A percentile compares a stretch with the other conserved stretches of the same genome.
Evolutionary conservation across 2,888 invertebrate species (phyloP).

Genomic region (Drosophila formosana): DNA sequence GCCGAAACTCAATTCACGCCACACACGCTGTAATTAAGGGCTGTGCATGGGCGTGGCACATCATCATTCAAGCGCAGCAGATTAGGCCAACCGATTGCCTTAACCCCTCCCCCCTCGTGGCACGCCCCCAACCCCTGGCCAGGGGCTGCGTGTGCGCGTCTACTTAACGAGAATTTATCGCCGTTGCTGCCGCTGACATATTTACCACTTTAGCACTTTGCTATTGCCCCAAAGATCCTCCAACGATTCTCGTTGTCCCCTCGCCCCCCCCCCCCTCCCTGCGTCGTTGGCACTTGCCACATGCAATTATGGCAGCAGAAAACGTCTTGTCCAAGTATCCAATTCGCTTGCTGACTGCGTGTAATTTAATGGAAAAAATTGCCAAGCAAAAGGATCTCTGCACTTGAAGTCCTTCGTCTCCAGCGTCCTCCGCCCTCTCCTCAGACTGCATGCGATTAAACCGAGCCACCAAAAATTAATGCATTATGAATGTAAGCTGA

Average conservation of each 20-base stretch:
- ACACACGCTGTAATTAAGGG: slow-evolving; percentile 71
- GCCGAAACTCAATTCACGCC: slow-evolving; percentile 48
- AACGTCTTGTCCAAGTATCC: slow-evolving; percentile 54
- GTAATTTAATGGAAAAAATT: slow-evolving; percentile 76
- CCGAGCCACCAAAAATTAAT: slow-evolving; percentile 59
- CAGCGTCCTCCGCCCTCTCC: background rate
- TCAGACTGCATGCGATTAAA: slow-evolving; percentile 44
- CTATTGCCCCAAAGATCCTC: slow-evolving; percentile 28
- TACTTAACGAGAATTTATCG: slow-evolving; percentile 81
- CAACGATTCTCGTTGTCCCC: slow-evolving; percentile 4
- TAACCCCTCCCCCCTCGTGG: slow-evolving; percentile 17
- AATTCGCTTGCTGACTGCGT: slow-evolving; percentile 49
- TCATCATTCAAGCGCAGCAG: slow-evolving; percentile 79
- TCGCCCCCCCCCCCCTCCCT: background rate
- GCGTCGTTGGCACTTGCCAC: background rate
- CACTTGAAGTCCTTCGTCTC: slow-evolving; percentile 39
- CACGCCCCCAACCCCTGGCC: background rate
- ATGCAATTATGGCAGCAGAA: slow-evolving; percentile 60
- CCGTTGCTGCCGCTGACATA: slow-evolving; percentile 78
- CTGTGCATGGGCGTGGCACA: slow-evolving; percentile 72
- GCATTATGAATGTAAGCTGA: slow-evolving; percentile 72
- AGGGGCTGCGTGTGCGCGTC: slow-evolving; percentile 75
- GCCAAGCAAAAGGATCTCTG: slow-evolving; percentile 32
- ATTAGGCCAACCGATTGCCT: slow-evolving; percentile 74
- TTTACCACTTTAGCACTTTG: slow-evolving; percentile 78